A percentile compares a stretch with the other conserved stretches of the same genome.
These are phyloP conservation scores for Climacteris rufus DNA, from an alignment of 2,113 vertebrate species.

Conservation along the genomic window DNA sequence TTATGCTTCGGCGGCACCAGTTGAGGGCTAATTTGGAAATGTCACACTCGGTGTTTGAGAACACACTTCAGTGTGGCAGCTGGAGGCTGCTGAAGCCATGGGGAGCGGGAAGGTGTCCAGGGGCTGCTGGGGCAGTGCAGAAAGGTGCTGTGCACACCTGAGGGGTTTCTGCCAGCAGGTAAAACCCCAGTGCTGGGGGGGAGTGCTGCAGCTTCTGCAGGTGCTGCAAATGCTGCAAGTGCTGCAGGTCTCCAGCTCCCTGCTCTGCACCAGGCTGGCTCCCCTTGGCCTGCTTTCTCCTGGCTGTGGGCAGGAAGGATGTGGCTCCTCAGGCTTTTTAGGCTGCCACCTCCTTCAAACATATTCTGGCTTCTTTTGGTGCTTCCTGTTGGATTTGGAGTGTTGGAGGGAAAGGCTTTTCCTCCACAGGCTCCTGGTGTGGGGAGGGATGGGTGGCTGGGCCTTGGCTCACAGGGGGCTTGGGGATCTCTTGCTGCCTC, in stretches of 20 bases:
- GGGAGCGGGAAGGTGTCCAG: accelerated
- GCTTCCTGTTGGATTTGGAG: neutral
- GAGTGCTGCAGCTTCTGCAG: neutral
- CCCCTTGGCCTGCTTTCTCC: neutral
- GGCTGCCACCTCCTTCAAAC: neutral
- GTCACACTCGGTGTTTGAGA: neutral
- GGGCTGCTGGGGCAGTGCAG: no score
- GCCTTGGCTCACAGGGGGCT: neutral
- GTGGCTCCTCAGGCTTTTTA: neutral
- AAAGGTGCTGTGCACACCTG: neutral
- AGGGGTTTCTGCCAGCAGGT: neutral
- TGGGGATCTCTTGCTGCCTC: neutral
- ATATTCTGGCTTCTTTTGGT: neutral
- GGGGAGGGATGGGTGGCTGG: neutral
- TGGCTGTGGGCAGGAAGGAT: neutral
- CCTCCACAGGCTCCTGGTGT: neutral
- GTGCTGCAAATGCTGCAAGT: neutral
- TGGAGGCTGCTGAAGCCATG: accelerated
- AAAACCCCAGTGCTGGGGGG: neutral
- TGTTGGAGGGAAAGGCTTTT: neutral
- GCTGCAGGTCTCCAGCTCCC: neutral
- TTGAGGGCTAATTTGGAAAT: neutral
- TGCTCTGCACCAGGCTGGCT: accelerated
- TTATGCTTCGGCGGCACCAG: neutral
- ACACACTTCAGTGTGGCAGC: neutral